These are phyloP conservation scores for Leptodactylus fallax DNA, from an alignment of 2,797 vertebrate genomes.

Conservation along the genomic window DNA sequence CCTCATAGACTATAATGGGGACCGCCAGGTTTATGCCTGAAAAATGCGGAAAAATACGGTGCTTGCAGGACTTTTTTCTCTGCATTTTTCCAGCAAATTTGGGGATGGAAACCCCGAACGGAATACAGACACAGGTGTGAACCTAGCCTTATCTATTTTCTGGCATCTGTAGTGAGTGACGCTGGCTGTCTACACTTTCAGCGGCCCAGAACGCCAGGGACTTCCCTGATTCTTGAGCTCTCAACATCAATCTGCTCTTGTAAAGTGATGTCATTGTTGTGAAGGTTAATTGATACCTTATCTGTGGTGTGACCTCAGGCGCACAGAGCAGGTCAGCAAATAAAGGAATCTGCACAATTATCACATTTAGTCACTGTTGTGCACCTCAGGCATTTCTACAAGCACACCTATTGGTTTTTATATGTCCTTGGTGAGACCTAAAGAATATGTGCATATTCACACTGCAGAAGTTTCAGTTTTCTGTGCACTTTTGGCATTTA, in stretches of 20 bases:
- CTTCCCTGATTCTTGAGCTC: not conserved
- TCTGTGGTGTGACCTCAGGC: not conserved
- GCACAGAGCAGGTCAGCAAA: not conserved
- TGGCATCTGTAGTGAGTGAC: not conserved
- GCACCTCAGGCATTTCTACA: not conserved
- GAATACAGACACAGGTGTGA: too few relatives aligned
- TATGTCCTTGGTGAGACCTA: not conserved
- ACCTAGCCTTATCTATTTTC: too few relatives aligned
- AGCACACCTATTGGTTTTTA: not conserved
- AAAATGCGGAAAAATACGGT: too few relatives aligned
- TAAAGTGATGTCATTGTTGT: conserved; percentile 6
- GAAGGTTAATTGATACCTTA: conserved; percentile 5
- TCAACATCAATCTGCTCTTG: conserved; percentile 4
- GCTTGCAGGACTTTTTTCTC: too few relatives aligned
- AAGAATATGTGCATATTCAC: not conserved
- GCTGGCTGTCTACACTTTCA: not conserved
- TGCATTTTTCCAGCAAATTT: too few relatives aligned
- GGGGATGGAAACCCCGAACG: too few relatives aligned
- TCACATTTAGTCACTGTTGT: not conserved
- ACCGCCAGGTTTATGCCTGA: too few relatives aligned
- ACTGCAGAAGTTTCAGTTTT: too few relatives aligned
- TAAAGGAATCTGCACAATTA: not conserved
- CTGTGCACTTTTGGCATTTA: too few relatives aligned
- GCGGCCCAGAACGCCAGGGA: not conserved
- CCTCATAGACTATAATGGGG: too few relatives aligned